A percentile compares a stretch with the other conserved stretches of the same genome.
Conservation (phyloP, 1,140 invertebrate genomes). For the Dendroctonus ponderosae region DNA sequence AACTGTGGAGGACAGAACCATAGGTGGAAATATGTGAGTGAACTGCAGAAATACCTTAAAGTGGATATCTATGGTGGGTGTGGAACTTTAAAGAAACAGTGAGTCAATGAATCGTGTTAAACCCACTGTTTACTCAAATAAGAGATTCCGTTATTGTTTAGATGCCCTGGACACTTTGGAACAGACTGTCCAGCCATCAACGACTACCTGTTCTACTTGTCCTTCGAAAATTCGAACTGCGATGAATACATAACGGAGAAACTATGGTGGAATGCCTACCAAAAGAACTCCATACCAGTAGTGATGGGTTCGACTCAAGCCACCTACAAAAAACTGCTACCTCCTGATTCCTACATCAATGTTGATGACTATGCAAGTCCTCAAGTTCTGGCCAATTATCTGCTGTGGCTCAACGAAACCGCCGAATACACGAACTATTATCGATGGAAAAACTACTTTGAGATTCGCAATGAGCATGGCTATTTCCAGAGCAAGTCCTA, state of each 20-base stretch:
- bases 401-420: slow-evolving; percentile 59
- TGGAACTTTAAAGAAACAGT: slow-evolving; percentile 46
- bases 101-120: slow-evolving; percentile 10
- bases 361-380: slow-evolving; percentile 68
- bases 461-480: slow-evolving; percentile 70
- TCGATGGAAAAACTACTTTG: slow-evolving; percentile 65
- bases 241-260: slow-evolving; percentile 73
- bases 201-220: slow-evolving; percentile 71
- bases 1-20: slow-evolving; percentile 59
- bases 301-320: slow-evolving; percentile 61
- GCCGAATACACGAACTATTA: slow-evolving; percentile 64
- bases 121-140: not conserved
- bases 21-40: slow-evolving; percentile 60
- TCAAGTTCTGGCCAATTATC: slow-evolving; percentile 61
- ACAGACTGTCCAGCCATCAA: slow-evolving; percentile 58
- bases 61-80: slow-evolving; percentile 62
- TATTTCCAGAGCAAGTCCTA: slow-evolving; percentile 65
- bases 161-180: slow-evolving; percentile 61
- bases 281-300: slow-evolving; percentile 66
- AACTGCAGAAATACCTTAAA: slow-evolving; percentile 56
- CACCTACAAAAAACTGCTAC: slow-evolving; percentile 59
- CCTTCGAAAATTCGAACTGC: slow-evolving; percentile 73
- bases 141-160: slow-evolving; percentile 44
- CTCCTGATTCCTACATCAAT: slow-evolving; percentile 69
- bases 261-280: slow-evolving; percentile 64